A percentile compares a stretch with the other conserved stretches of the same genome.
Evolutionary conservation across 2,113 vertebrate genomes (phyloP).

Genomic region (Desmodus rotundus): DNA sequence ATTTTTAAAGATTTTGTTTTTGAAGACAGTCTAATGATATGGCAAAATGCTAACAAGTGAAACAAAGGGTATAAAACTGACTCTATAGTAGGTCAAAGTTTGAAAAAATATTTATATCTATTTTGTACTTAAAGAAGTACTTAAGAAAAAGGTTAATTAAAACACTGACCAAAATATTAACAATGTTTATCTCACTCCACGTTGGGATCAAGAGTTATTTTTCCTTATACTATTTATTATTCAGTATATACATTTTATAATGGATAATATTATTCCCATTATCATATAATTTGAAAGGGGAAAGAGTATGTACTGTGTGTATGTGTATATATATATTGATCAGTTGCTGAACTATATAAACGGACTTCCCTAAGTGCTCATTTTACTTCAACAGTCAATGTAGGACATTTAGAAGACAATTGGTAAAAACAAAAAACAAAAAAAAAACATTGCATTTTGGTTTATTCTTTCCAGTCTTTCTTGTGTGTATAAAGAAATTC

Average conservation of each 20-base stretch:
- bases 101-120: conserved; percentile 19
- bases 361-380: neutral
- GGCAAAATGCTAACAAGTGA: neutral
- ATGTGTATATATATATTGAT: neutral
- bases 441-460: conserved; percentile 23
- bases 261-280: neutral
- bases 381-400: conserved; percentile 19
- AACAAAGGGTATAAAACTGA: neutral
- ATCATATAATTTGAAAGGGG: conserved; percentile 12
- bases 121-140: neutral
- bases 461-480: neutral
- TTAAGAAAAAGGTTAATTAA: conserved; percentile 4
- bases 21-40: neutral
- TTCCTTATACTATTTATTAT: neutral
- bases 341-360: neutral
- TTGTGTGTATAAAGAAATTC: neutral
- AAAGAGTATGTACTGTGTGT: neutral
- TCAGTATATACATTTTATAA: conserved; percentile 5
- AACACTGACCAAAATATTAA: neutral
- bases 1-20: conserved; percentile 15
- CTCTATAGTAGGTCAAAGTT: conserved; percentile 14
- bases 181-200: neutral
- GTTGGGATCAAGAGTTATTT: neutral
- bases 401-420: conserved; percentile 26
- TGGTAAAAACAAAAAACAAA: no score